Percentiles rank a stretch among this genome's conserved stretches.
phyloP scores from a whole-genome alignment of 1,140 invertebrate genomes.

The Aphaenogaster ashmeadi region DNA sequence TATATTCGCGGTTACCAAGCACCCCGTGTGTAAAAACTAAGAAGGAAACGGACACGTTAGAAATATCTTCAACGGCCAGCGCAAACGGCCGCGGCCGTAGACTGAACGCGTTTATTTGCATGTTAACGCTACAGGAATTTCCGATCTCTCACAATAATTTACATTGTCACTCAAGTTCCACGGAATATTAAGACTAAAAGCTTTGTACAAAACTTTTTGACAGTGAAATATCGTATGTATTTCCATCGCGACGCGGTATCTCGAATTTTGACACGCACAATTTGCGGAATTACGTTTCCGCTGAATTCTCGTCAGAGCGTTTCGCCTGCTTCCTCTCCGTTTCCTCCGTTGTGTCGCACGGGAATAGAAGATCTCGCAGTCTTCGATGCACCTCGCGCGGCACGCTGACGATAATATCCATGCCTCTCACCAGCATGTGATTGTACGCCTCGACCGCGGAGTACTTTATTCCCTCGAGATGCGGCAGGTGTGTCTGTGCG shows the following conservation, averaged over 20 bases:
- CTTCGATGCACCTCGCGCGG: slow-evolving; percentile 61
- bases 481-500: slow-evolving; percentile 66
- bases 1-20: slow-evolving; percentile 23
- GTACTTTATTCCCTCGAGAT: slow-evolving; percentile 68
- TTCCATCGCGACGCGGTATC: not conserved
- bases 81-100: not conserved
- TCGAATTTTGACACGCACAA: slow-evolving; percentile 20
- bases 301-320: not conserved
- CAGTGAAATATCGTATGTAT: not conserved
- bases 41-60: not conserved
- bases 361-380: slow-evolving; percentile 59
- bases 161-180: not conserved
- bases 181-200: not conserved
- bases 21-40: not conserved
- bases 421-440: slow-evolving; percentile 55
- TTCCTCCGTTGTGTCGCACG: slow-evolving; percentile 35
- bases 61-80: not conserved
- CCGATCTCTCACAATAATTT: not conserved
- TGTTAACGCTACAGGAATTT: not conserved
- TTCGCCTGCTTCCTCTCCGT: not conserved
- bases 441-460: slow-evolving; percentile 77
- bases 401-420: slow-evolving; percentile 67
- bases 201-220: not conserved
- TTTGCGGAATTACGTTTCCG: not conserved
- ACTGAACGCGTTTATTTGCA: slow-evolving; percentile 5